Evolutionary conservation across 2,888 invertebrate genomes (phyloP).

Genomic region (Tolmerus cingulatus): DNA sequence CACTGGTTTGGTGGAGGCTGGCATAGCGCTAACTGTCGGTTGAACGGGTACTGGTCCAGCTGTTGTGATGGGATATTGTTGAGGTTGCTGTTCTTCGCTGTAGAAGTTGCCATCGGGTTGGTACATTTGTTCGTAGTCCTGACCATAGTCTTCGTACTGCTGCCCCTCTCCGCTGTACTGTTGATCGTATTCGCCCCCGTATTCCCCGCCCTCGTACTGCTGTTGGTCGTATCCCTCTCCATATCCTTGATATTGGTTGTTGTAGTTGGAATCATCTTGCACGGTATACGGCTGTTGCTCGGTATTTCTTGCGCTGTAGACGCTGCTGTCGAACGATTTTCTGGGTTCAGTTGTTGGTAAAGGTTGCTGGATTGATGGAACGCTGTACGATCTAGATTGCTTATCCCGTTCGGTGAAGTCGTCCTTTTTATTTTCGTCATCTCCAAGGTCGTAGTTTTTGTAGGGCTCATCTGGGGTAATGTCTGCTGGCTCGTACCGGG

Average conservation of each 20-base stretch:
- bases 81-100: constrained; percentile 1
- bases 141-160: constrained; percentile 44
- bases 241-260: constrained; percentile 18
- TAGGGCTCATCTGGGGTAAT: constrained; percentile 26
- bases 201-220: constrained; percentile 52
- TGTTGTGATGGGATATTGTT: constrained; percentile 52
- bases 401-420: constrained; percentile 61
- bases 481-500: constrained; percentile 44
- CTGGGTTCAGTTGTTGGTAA: background rate
- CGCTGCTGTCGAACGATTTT: background rate
- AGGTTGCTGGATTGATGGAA: background rate
- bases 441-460: constrained; percentile 55
- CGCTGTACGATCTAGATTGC: background rate
- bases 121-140: constrained; percentile 45
- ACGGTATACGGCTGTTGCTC: constrained; percentile 35
- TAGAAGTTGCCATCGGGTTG: constrained; percentile 42
- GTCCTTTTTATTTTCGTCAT: constrained; percentile 63
- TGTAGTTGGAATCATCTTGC: constrained; percentile 23
- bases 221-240: constrained; percentile 54
- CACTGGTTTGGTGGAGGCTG: background rate
- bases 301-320: constrained; percentile 1
- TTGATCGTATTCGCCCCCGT: constrained; percentile 49
- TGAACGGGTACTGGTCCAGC: constrained; percentile 43
- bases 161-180: constrained; percentile 45
- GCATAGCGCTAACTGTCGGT: background rate